Evolutionary conservation across 2,888 invertebrate genomes (phyloP).

Genomic region (Biston stratarius): DNA sequence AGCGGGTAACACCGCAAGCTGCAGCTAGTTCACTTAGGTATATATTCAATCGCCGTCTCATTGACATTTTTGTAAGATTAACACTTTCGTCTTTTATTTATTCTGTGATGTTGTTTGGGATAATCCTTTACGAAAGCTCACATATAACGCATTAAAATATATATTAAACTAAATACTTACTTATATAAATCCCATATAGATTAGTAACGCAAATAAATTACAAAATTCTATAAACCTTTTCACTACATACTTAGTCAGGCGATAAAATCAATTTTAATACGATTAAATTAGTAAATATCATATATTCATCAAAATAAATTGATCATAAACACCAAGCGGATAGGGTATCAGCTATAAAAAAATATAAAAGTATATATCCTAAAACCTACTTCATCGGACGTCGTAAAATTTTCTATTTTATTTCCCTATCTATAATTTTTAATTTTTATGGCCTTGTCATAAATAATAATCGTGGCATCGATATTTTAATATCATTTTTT

Average conservation of each 20-base stretch:
- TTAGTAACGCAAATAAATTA: conserved; percentile 40
- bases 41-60: not conserved
- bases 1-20: too few relatives aligned
- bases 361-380: conserved; percentile 28
- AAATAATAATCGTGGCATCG: conserved; percentile 30
- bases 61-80: not conserved
- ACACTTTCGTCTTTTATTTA: not conserved
- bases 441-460: conserved; percentile 32
- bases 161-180: conserved; percentile 6
- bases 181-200: conserved; percentile 17
- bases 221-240: conserved; percentile 26
- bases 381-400: conserved; percentile 35
- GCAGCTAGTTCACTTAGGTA: too few relatives aligned
- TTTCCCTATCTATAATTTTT: conserved; percentile 29
- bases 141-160: conserved; percentile 12
- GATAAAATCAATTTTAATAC: conserved; percentile 40
- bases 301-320: conserved; percentile 40
- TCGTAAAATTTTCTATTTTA: conserved; percentile 41
- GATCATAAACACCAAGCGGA: conserved; percentile 39
- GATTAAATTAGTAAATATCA: conserved; percentile 43
- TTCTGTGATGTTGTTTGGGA: not conserved
- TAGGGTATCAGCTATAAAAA: conserved; percentile 34
- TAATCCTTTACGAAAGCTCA: conserved; percentile 12
- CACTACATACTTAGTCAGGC: conserved; percentile 26
- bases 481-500: conserved; percentile 31